Percentiles rank a stretch among this genome's conserved stretches.
These are phyloP conservation scores for Dyspetes luteomarginatus DNA, from an alignment of 2,888 invertebrate genomes.

Conservation along the genomic window DNA sequence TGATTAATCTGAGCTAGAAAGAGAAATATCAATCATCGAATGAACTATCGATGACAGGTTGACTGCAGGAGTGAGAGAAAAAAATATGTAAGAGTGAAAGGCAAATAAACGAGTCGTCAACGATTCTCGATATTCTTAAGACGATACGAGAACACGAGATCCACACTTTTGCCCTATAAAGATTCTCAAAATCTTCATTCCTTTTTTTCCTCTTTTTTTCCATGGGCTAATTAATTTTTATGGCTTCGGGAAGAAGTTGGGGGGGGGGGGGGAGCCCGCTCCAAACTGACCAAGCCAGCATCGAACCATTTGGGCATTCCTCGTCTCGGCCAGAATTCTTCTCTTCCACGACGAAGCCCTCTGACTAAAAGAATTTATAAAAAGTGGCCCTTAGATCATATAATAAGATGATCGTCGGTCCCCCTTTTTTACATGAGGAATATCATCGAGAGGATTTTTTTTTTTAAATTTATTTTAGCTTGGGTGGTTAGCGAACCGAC, in stretches of 20 bases:
- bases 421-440: too few species aligned
- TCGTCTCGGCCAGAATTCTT: constrained; percentile 58
- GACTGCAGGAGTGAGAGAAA: neutral
- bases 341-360: neutral
- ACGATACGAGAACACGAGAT: constrained; percentile 11
- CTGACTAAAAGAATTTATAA: neutral
- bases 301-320: constrained; percentile 63
- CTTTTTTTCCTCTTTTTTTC: constrained; percentile 7
- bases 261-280: constrained; percentile 9
- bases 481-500: too few species aligned
- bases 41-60: constrained; percentile 64
- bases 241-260: constrained; percentile 65
- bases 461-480: too few species aligned
- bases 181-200: constrained; percentile 10
- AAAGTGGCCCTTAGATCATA: constrained; percentile 37
- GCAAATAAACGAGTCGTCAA: constrained; percentile 1
- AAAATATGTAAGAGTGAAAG: constrained; percentile 17
- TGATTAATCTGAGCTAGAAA: constrained; percentile 66
- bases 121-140: constrained; percentile 3
- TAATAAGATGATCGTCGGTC: neutral
- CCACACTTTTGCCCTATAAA: neutral
- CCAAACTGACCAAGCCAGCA: constrained; percentile 50
- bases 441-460: too few species aligned
- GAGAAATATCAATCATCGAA: constrained; percentile 68
- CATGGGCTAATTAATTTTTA: constrained; percentile 78